Percentiles rank a stretch among this genome's conserved stretches.
Conservation (phyloP, 2,888 invertebrate species). For the Diplolepis rosae region DNA sequence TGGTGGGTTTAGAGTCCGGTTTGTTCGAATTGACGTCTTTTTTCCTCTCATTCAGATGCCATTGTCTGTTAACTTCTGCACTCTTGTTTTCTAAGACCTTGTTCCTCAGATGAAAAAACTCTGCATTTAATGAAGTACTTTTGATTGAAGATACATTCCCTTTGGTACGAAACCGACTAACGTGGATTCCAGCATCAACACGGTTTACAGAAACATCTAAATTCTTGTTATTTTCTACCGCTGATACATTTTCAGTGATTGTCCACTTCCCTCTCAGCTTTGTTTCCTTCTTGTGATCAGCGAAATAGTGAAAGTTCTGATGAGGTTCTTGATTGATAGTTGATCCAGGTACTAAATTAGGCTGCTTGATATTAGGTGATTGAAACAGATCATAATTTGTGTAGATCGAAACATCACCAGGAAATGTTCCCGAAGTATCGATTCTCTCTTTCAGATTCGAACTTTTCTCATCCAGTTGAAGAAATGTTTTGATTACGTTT, state of each 20-base stretch:
- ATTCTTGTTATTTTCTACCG: conserved; percentile 48
- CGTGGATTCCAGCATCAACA: conserved; percentile 42
- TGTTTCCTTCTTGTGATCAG: conserved; percentile 57
- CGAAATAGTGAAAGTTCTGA: conserved; percentile 49
- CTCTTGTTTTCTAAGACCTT: conserved; percentile 58
- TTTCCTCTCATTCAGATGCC: conserved; percentile 49
- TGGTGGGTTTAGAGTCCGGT: background rate
- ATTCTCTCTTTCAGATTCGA: conserved; percentile 46
- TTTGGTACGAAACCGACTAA: conserved; percentile 51
- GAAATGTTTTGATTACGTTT: conserved; percentile 58
- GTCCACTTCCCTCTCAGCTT: conserved; percentile 68
- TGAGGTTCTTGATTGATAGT: conserved; percentile 37
- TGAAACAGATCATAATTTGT: conserved; percentile 58
- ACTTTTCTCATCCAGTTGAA: conserved; percentile 55
- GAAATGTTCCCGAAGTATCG: conserved; percentile 56
- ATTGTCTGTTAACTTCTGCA: conserved; percentile 32
- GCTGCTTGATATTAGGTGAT: conserved; percentile 18
- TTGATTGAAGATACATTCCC: conserved; percentile 8
- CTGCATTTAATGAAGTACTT: conserved; percentile 57
- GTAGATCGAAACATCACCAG: conserved; percentile 67
- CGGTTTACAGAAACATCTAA: conserved; percentile 47
- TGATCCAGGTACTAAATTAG: conserved; percentile 31
- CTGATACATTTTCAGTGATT: conserved; percentile 59
- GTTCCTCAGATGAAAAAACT: conserved; percentile 61
- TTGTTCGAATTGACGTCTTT: conserved; percentile 40